phyloP scores from a whole-genome alignment of 2,888 invertebrate species.

The Spodoptera exigua region DNA sequence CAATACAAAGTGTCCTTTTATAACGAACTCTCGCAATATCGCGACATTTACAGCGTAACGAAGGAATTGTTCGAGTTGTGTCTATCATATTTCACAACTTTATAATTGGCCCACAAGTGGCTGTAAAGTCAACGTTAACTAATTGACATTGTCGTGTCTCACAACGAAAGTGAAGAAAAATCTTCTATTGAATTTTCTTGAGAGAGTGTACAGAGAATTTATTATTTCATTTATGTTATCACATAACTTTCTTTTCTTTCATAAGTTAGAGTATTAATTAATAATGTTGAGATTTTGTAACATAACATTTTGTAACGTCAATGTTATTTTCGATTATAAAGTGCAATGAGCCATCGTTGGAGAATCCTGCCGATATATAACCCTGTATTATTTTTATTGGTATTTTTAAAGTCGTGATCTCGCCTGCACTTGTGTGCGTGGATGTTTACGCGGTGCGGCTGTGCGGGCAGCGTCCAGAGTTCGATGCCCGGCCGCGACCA shows the following conservation, averaged over 20 bases:
- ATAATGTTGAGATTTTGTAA: too few relatives aligned
- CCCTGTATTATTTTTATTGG: constrained; percentile 35
- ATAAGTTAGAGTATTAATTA: too few relatives aligned
- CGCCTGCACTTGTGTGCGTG: constrained; percentile 44
- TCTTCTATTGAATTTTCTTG: constrained; percentile 8
- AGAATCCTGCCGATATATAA: constrained; percentile 21
- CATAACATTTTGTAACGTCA: too few relatives aligned
- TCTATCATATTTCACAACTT: constrained; percentile 2
- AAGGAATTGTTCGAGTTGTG: constrained; percentile 10
- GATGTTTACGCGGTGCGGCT: constrained; percentile 53
- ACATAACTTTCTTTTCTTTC: too few relatives aligned
- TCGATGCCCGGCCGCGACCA: constrained; percentile 81
- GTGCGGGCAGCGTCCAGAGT: constrained; percentile 71
- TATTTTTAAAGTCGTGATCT: constrained; percentile 53
- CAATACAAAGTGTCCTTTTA: too few relatives aligned
- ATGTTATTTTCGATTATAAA: too few relatives aligned
- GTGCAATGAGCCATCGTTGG: constrained; percentile 8
- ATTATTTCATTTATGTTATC: too few relatives aligned
- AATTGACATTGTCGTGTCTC: constrained; percentile 8
- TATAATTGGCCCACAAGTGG: constrained; percentile 20
- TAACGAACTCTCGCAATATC: neutral
- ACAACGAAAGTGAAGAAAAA: constrained; percentile 18
- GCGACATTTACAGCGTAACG: constrained; percentile 7
- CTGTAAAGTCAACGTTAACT: constrained; percentile 10
- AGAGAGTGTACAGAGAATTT: neutral